Evolutionary conservation across 2,888 invertebrate species (phyloP), one percentile per base, ranked within the genome.

Genomic region (Zaprionus lineosus): DNA sequence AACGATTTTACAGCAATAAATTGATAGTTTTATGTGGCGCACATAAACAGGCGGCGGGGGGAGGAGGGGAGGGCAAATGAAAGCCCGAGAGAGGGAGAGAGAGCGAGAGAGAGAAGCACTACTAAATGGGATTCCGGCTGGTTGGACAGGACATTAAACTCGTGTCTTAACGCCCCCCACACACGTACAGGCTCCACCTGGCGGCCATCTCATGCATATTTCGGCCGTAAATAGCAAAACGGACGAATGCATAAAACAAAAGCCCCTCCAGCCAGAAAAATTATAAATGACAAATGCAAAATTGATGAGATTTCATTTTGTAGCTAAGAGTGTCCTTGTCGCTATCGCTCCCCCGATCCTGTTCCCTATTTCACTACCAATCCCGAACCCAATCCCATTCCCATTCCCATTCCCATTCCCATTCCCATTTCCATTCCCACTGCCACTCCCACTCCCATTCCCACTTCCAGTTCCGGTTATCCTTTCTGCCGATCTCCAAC

Each of bases 1-100:
- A 84, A 82, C 82, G 82, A 74, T 84, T 82, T 82, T 84, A 74
- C 74, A 84, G 82, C 85, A 71, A 82, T 84, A 82, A 82, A 82
- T 82, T 82, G 85, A 82, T 82, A 79, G 82, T 82, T 82, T 82
- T 84, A 84, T 82, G 85, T 84, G 83, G 71, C 50, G 75, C 78
- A 81, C 74, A 84, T 81, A 78, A 78, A 78, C 83, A 78, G 79
- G 60, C 52, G 44, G 24, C 44, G 36, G 40, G 29, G 58, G 12
- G 14, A 41, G 26, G 24, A 44, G n/a, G n/a, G n/a, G n/a, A 44
- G 3, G 14, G 43, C 8, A 29, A 8, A 36, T 18, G 31, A 37
- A 28, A 39, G 5, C 19, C 19, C 5, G 6, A 15, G 21, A 15
- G n/a, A 29, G 47, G 44, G 34, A 19, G 29, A 26, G 19, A 31